Base-by-base conservation (phyloP, 2,797 vertebrate genomes). In the Gymnodraco acuticeps region DNA sequence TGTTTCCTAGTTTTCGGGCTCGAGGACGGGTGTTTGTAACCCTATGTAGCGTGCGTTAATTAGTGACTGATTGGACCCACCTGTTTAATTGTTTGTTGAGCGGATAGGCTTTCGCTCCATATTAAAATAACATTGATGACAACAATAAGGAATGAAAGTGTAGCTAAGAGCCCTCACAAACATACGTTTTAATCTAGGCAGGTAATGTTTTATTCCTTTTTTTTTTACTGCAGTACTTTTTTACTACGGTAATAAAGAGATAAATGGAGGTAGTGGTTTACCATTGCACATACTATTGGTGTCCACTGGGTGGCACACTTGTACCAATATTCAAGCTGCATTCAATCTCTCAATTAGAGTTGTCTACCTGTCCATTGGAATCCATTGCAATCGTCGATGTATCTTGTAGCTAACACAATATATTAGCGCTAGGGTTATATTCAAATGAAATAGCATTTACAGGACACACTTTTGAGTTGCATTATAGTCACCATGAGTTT, bases 281-380 rank as follows among this genome's bases (percentile, higher is more conserved):
- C 10, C 3, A 14, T 45, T 87, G 83, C 68, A 84, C 23, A 8
- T 70, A 33, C 2, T 2, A 4, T 2, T 8, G 1, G 5, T 16
- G 8, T 63, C 88, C 94, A 77, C 85, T 86, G 3, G 89, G 77
- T 83, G 94, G 82, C 90, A 66, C 12, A 31, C 83, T 87, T 82
- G 73, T 23, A 82, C 70, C 54, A 77, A 12, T 59, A 75, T 75
- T 70, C 12, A 48, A 13, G 3, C 20, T 20, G 10, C 2, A 42
- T 8, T 5, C 3, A 10, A 2, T 6, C 19, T 19, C 12, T 5
- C 12, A 14, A 10, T 2, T 43, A 11, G n/a, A 3, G 9, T 38
- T 55, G 3, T 3, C 1, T 31, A 33, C 15, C 9, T 51, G 23
- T 60, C 23, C 20, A 33, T 11, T 65, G 15, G 33, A 65, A 59